Evolutionary conservation across 2,888 invertebrate genomes (phyloP).

Genomic region (Diploptera punctata): DNA sequence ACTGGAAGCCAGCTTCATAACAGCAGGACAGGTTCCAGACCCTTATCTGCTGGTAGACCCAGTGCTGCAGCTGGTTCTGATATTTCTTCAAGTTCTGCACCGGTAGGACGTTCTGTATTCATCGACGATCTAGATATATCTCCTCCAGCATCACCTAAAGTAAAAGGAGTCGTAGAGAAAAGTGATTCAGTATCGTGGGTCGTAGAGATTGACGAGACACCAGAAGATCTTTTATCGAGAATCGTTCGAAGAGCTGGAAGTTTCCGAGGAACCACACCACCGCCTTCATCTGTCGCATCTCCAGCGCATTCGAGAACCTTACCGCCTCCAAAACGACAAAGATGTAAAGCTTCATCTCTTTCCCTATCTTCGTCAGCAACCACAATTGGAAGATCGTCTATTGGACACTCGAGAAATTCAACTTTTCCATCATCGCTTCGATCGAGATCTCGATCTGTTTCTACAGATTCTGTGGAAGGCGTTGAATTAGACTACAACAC

Average conservation of each 20-base stretch:
- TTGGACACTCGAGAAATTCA: not conserved
- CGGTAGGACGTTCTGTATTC: not conserved
- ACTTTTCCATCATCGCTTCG: not conserved
- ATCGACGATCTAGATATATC: constrained; percentile 5
- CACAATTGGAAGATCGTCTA: constrained; percentile 6
- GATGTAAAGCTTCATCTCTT: constrained; percentile 31
- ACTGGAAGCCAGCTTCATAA: not conserved
- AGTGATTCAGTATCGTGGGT: constrained; percentile 89
- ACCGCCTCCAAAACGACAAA: constrained; percentile 40
- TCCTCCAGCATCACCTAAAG: constrained; percentile 71
- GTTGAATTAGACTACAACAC: not conserved
- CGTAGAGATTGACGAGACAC: constrained; percentile 76
- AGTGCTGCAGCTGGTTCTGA: not conserved
- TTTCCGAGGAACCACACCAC: constrained; percentile 39
- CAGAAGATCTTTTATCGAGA: constrained; percentile 73
- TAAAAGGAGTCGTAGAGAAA: constrained; percentile 85
- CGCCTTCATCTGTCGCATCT: constrained; percentile 27
- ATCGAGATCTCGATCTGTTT: constrained; percentile 31
- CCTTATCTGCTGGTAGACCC: constrained; percentile 6
- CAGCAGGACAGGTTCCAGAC: not conserved
- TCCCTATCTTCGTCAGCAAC: constrained; percentile 29
- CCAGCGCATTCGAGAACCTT: constrained; percentile 37
- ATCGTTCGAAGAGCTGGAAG: constrained; percentile 67
- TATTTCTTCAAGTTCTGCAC: not conserved
- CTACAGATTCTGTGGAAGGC: constrained; percentile 29